These are phyloP conservation scores for Heliothis peltigera DNA, from an alignment of 2,888 invertebrate species.

Conservation along the genomic window DNA sequence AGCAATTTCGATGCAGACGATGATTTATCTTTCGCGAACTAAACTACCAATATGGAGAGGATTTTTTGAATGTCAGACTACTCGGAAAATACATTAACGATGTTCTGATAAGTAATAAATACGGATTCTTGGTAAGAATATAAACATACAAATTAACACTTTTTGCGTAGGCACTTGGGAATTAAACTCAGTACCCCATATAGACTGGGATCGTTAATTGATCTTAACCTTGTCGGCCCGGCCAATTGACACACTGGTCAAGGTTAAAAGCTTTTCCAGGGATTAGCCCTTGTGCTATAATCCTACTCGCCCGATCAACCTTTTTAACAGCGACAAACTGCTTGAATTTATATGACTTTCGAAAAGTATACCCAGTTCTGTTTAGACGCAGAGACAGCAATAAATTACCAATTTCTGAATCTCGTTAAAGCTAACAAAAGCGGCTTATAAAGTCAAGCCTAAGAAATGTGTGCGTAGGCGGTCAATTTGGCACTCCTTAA, in stretches of 20 bases:
- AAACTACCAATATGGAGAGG: constrained; percentile 39
- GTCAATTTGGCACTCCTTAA: background rate
- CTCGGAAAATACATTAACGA: constrained; percentile 58
- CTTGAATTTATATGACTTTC: too few species aligned
- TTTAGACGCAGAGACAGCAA: too few species aligned
- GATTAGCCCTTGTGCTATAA: background rate
- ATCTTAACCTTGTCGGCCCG: constrained; percentile 32
- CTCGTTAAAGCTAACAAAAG: constrained; percentile 2
- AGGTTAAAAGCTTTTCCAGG: constrained; percentile 20
- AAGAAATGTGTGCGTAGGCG: background rate
- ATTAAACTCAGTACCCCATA: constrained; percentile 1
- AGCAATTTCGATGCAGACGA: constrained; percentile 62
- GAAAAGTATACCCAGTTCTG: too few species aligned
- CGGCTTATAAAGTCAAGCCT: background rate
- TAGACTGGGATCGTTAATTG: constrained; percentile 6
- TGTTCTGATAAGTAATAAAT: constrained; percentile 51
- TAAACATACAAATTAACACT: constrained; percentile 35
- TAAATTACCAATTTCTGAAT: background rate
- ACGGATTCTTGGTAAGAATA: constrained; percentile 33
- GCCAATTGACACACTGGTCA: constrained; percentile 28
- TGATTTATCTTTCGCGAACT: constrained; percentile 60
- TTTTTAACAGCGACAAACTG: too few species aligned
- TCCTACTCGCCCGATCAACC: background rate
- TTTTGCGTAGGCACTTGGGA: constrained; percentile 5
- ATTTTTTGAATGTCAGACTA: constrained; percentile 47